Percentiles rank a stretch among this genome's conserved stretches.
These are phyloP conservation scores for Spheniscus humboldti DNA, from an alignment of 2,797 vertebrate genomes.

Conservation along the genomic window DNA sequence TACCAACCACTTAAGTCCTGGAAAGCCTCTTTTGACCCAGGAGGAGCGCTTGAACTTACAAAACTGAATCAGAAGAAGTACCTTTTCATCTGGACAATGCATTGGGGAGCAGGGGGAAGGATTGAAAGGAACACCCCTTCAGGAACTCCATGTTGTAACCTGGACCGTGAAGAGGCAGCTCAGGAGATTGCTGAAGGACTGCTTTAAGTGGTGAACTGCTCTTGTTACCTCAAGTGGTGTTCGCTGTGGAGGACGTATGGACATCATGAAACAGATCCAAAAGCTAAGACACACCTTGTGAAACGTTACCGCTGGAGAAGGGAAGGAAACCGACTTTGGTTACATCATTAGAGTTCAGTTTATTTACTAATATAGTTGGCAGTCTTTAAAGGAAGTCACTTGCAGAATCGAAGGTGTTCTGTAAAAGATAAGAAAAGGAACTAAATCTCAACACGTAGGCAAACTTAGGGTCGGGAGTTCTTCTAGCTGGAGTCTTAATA, in stretches of 20 bases:
- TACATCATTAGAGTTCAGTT: conserved; percentile 69
- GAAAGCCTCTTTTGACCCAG: conserved; percentile 84
- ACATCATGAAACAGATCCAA: background rate
- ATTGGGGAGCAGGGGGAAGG: conserved; percentile 58
- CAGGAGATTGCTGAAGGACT: conserved; percentile 68
- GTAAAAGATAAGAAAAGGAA: background rate
- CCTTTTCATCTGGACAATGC: conserved; percentile 69
- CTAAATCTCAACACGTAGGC: background rate
- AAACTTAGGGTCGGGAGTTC: conserved; percentile 45
- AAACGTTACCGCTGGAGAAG: conserved; percentile 38
- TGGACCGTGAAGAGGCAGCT: conserved; percentile 73
- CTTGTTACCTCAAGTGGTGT: conserved; percentile 88
- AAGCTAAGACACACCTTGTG: conserved; percentile 26
- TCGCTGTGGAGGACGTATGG: conserved; percentile 76
- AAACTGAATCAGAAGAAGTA: conserved; percentile 66
- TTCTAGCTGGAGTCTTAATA: conserved; percentile 52
- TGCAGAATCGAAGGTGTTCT: conserved; percentile 41
- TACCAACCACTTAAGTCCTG: conserved; percentile 71
- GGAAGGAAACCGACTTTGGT: conserved; percentile 48
- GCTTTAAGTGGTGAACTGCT: conserved; percentile 78
- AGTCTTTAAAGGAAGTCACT: conserved; percentile 68
- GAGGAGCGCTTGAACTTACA: conserved; percentile 81
- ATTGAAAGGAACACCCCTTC: conserved; percentile 42
- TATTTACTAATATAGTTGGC: conserved; percentile 64
- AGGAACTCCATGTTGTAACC: conserved; percentile 54